These are phyloP conservation scores for Scrobipalpa costella DNA, from an alignment of 2,888 invertebrate genomes.

Conservation along the genomic window DNA sequence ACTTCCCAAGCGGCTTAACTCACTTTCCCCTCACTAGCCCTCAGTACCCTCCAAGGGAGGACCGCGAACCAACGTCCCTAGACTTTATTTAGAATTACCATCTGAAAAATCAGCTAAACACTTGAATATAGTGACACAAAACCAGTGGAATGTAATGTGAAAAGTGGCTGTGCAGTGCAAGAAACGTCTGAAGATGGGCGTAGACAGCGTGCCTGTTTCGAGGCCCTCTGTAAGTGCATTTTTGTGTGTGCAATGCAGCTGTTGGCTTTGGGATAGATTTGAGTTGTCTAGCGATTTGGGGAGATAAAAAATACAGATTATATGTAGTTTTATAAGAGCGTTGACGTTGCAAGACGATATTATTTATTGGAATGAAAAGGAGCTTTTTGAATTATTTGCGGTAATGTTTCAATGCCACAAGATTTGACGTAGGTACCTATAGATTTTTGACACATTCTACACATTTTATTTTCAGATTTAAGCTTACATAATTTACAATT, in stretches of 20 bases:
- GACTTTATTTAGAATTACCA: constrained; percentile 39
- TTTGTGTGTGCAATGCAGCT: constrained; percentile 17
- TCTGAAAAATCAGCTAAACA: constrained; percentile 42
- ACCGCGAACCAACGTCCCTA: constrained; percentile 56
- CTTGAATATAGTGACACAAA: constrained; percentile 39
- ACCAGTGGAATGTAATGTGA: constrained; percentile 43
- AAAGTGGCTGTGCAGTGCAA: constrained; percentile 40
- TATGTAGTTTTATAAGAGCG: too few species aligned
- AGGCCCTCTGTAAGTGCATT: constrained; percentile 53
- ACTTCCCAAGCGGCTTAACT: background rate
- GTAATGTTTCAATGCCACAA: too few species aligned
- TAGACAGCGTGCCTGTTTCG: constrained; percentile 62
- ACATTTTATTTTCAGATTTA: too few species aligned
- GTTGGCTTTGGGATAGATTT: background rate
- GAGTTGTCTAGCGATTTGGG: background rate
- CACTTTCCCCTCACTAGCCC: constrained; percentile 41
- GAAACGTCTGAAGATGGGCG: constrained; percentile 54
- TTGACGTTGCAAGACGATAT: too few species aligned
- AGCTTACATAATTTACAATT: too few species aligned
- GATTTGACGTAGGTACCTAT: too few species aligned
- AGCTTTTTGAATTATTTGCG: too few species aligned
- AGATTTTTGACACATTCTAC: too few species aligned
- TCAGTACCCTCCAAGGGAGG: constrained; percentile 46
- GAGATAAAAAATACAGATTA: background rate
- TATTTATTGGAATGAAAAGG: too few species aligned